phyloP scores from a whole-genome alignment of 2,888 invertebrate species.

The Machimus atricapillus region DNA sequence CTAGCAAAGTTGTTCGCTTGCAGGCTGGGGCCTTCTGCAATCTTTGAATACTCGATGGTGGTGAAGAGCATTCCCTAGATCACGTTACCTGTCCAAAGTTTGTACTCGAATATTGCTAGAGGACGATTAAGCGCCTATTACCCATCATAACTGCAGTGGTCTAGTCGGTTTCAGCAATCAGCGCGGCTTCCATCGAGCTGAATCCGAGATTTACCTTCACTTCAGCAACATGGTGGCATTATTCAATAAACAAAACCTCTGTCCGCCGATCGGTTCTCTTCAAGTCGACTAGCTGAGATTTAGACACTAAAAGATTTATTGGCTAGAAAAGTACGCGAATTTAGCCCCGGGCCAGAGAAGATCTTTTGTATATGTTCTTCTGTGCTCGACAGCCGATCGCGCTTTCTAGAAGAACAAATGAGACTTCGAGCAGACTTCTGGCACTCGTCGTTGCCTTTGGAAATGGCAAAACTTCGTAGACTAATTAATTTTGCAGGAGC shows the following conservation, averaged over 20 bases:
- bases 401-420: not conserved
- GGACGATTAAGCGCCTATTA: not conserved
- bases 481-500: not conserved
- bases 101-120: not conserved
- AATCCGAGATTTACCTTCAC: not conserved
- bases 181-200: not conserved
- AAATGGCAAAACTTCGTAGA: not conserved
- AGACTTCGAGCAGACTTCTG: not conserved
- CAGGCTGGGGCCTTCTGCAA: not conserved
- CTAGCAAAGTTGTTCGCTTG: not conserved
- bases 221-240: not conserved
- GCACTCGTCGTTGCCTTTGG: not conserved
- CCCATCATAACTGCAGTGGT: conserved; percentile 8
- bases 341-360: not conserved
- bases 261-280: not conserved
- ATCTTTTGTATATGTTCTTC: not conserved
- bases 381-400: not conserved
- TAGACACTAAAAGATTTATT: not conserved
- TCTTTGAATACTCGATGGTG: not conserved
- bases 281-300: not conserved
- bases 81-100: not conserved
- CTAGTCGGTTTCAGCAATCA: conserved; percentile 1
- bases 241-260: not conserved
- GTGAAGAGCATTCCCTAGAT: not conserved
- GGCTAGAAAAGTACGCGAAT: not conserved